phyloP scores from a whole-genome alignment of 2,113 vertebrate genomes.

The Corvus cornix region DNA sequence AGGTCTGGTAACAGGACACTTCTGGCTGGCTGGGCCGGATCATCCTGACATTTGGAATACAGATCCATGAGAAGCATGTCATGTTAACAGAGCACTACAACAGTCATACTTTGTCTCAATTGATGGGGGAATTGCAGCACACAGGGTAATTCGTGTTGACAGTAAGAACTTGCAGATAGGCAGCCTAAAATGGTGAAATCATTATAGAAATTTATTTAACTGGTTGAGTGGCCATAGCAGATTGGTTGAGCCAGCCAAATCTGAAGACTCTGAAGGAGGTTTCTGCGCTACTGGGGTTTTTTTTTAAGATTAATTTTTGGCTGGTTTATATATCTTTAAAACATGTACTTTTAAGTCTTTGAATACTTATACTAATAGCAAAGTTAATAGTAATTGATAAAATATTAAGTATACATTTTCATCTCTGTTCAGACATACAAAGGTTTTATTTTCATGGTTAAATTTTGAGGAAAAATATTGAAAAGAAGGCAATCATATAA shows the following conservation, averaged over 20 bases:
- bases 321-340: not conserved
- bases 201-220: constrained; percentile 59
- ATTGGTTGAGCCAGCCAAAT: constrained; percentile 17
- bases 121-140: constrained; percentile 27
- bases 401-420: not conserved
- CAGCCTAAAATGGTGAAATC: constrained; percentile 47
- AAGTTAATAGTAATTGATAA: not conserved
- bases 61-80: constrained; percentile 7
- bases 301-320: not conserved
- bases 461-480: not conserved
- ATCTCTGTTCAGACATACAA: not conserved
- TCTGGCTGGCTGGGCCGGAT: not conserved
- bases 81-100: not conserved
- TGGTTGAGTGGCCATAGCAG: constrained; percentile 15
- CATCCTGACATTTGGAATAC: not conserved
- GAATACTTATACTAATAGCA: not conserved
- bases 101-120: constrained; percentile 15
- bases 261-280: not conserved
- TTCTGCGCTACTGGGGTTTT: not conserved
- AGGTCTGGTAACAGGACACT: not conserved
- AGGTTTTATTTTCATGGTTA: not conserved
- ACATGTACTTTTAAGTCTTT: not conserved
- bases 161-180: constrained; percentile 57
- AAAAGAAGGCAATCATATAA: not conserved
- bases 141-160: constrained; percentile 34